Conservation (phyloP, 2,888 invertebrate species). For the Rhagonycha lutea region DNA sequence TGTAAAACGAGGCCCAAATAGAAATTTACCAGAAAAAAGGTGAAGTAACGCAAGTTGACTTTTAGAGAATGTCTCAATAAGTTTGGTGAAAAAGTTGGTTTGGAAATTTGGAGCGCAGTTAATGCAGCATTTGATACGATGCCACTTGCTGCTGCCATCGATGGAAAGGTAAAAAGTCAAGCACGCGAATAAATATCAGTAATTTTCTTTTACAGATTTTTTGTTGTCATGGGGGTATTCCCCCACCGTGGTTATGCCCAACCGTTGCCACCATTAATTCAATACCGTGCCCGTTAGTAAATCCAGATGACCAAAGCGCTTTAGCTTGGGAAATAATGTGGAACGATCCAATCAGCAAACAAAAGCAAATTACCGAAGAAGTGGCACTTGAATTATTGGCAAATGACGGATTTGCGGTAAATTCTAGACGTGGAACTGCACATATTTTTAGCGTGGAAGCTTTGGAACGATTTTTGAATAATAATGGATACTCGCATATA, state of each 20-base stretch:
- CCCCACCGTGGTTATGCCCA: constrained; percentile 70
- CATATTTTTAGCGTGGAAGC: constrained; percentile 73
- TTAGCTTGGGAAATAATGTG: constrained; percentile 80
- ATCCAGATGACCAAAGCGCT: constrained; percentile 70
- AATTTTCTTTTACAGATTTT: constrained; percentile 62
- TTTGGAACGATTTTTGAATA: constrained; percentile 67
- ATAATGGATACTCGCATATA: constrained; percentile 71
- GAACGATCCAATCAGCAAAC: constrained; percentile 68
- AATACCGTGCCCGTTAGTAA: constrained; percentile 66
- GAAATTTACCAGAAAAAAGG: not conserved
- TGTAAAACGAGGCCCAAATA: not conserved
- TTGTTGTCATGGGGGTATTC: constrained; percentile 80
- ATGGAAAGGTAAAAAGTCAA: constrained; percentile 61
- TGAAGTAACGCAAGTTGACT: not conserved
- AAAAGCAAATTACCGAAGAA: constrained; percentile 56
- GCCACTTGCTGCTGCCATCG: constrained; percentile 75
- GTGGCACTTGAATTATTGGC: constrained; percentile 59
- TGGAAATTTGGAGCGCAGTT: constrained; percentile 69
- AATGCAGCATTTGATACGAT: constrained; percentile 73
- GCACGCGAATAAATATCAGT: not conserved
- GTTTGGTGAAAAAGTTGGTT: constrained; percentile 68
- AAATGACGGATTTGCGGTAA: constrained; percentile 71
- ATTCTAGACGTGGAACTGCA: constrained; percentile 71
- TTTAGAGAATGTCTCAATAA: constrained; percentile 69
- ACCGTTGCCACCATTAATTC: constrained; percentile 65